Conservation (phyloP, 2,888 invertebrate genomes). For the Caenorhabditis virilis region DNA sequence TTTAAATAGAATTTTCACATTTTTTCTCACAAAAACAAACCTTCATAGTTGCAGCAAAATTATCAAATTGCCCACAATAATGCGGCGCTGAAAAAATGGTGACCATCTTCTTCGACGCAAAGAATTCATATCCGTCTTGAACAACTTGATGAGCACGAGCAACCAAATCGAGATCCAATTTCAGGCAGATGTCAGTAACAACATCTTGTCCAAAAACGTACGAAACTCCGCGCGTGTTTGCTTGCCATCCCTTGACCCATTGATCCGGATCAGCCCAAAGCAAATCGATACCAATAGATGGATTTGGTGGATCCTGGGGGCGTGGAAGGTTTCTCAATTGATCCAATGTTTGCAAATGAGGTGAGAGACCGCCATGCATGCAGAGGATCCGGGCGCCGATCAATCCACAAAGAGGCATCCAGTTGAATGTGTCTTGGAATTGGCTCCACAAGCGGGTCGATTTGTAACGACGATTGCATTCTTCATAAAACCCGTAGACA, state of each 20-base stretch:
- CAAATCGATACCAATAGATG: conserved; percentile 59
- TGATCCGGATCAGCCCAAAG: conserved; percentile 55
- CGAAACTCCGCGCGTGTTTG: conserved; percentile 72
- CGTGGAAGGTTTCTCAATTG: conserved; percentile 57
- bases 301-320: conserved; percentile 63
- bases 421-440: conserved; percentile 64
- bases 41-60: conserved; percentile 59
- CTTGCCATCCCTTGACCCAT: conserved; percentile 57
- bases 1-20: too few species aligned
- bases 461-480: conserved; percentile 58
- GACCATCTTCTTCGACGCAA: conserved; percentile 64
- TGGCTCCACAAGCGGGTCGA: conserved; percentile 48
- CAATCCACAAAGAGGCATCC: conserved; percentile 62
- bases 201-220: conserved; percentile 74
- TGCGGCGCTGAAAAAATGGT: conserved; percentile 62
- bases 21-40: conserved; percentile 28
- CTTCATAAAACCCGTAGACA: conserved; percentile 63
- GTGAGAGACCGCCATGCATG: conserved; percentile 65
- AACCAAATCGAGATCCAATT: conserved; percentile 72
- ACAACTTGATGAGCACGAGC: conserved; percentile 71
- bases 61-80: conserved; percentile 63
- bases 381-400: conserved; percentile 59
- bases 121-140: conserved; percentile 74
- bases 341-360: conserved; percentile 51
- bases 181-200: conserved; percentile 71